These are phyloP conservation scores for Pediacus dermestoides DNA, from an alignment of 2,888 invertebrate genomes.

Conservation along the genomic window DNA sequence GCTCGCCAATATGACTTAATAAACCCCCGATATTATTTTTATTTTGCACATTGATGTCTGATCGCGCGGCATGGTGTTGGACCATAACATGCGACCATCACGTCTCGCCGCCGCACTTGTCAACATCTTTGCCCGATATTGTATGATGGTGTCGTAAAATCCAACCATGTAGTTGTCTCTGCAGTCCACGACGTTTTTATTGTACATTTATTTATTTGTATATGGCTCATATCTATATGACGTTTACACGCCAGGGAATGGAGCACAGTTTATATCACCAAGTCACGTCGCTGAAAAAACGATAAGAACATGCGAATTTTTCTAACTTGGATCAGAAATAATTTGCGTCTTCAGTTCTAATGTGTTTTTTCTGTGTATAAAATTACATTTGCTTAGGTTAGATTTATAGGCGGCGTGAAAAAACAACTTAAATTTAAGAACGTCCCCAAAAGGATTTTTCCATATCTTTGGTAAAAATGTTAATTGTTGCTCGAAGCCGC, in stretches of 20 bases:
- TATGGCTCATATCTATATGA: conserved; percentile 30
- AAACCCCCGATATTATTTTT: conserved; percentile 40
- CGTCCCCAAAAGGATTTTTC: too few relatives aligned
- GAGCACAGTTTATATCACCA: too few relatives aligned
- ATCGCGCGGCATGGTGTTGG: conserved; percentile 28
- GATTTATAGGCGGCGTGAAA: too few relatives aligned
- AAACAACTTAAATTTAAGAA: too few relatives aligned
- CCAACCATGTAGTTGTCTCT: conserved; percentile 26
- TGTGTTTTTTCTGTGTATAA: too few relatives aligned
- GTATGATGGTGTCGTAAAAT: conserved; percentile 33
- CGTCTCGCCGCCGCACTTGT: conserved; percentile 34
- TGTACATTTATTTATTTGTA: conserved; percentile 31
- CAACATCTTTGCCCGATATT: conserved; percentile 34
- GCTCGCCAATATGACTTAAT: conserved; percentile 39
- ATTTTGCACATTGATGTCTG: conserved; percentile 36
- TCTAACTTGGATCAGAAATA: too few relatives aligned
- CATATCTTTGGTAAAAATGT: too few relatives aligned
- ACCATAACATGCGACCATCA: conserved; percentile 30
- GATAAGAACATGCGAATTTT: too few relatives aligned
- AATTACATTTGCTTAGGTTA: too few relatives aligned
- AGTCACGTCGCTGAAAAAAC: too few relatives aligned
- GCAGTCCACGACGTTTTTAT: conserved; percentile 32
- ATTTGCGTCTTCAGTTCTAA: too few relatives aligned
- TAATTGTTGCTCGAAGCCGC: too few relatives aligned
- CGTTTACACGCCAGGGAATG: conserved; percentile 28